phyloP scores from a whole-genome alignment of 2,888 invertebrate genomes.

The Tetramorium bicarinatum region DNA sequence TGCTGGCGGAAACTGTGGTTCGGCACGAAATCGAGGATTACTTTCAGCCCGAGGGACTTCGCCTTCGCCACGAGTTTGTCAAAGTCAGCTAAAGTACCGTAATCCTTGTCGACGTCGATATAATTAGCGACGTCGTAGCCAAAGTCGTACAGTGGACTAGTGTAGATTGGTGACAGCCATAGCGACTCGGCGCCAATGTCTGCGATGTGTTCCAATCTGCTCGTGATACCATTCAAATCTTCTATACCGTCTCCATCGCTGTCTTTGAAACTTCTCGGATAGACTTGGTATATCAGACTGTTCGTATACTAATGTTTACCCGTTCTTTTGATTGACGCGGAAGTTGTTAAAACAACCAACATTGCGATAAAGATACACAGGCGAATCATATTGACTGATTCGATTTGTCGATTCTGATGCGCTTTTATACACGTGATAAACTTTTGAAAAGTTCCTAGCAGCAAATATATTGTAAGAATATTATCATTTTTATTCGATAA shows the following conservation, averaged over 20 bases:
- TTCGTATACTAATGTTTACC: slow-evolving; percentile 93
- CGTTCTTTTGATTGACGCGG: not conserved
- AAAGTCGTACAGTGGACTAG: slow-evolving; percentile 89
- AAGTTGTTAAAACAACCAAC: not conserved
- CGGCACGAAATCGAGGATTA: slow-evolving; percentile 87
- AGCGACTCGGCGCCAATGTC: slow-evolving; percentile 89
- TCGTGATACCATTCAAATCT: slow-evolving; percentile 83
- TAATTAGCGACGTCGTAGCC: slow-evolving; percentile 90
- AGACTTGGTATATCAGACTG: slow-evolving; percentile 94
- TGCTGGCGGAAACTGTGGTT: slow-evolving; percentile 92
- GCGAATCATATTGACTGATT: not conserved
- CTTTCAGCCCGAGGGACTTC: slow-evolving; percentile 83
- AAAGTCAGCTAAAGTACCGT: slow-evolving; percentile 89
- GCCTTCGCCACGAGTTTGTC: slow-evolving; percentile 84
- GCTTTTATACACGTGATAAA: not conserved
- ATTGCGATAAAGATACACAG: not conserved
- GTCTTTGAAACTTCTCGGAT: slow-evolving; percentile 95
- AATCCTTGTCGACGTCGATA: slow-evolving; percentile 88
- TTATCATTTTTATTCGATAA: slow-evolving; percentile 8
- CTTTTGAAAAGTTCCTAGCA: not conserved
- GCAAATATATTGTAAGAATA: not conserved
- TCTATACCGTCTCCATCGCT: slow-evolving; percentile 88
- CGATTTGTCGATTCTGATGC: slow-evolving; percentile 74
- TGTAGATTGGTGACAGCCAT: slow-evolving; percentile 92
- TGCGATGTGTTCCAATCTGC: slow-evolving; percentile 87